phyloP scores from a whole-genome alignment of 2,888 invertebrate species.

The Scaptodrosophila latifasciaeformis region DNA sequence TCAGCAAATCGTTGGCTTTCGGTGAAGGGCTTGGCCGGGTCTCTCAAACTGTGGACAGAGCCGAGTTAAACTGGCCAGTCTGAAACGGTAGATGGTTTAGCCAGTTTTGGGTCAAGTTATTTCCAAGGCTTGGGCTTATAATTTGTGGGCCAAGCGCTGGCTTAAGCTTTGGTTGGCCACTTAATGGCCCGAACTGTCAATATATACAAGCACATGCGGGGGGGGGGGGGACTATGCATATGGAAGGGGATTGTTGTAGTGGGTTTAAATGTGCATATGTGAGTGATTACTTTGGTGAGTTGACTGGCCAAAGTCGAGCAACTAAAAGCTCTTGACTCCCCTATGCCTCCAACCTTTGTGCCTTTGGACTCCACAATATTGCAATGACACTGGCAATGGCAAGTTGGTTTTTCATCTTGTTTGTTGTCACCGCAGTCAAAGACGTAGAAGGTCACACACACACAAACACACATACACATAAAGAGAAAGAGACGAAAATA shows the following conservation, averaged over 20 bases:
- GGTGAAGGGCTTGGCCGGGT: too few species aligned
- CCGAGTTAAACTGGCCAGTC: too few species aligned
- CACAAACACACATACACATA: constrained; percentile 14
- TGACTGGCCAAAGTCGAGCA: constrained; percentile 1
- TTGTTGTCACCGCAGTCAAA: constrained; percentile 50
- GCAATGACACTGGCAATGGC: background rate
- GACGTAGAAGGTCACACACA: constrained; percentile 53
- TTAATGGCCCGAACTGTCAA: constrained; percentile 51
- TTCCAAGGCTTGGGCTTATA: constrained; percentile 19
- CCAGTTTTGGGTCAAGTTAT: too few species aligned
- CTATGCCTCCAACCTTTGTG: too few species aligned
- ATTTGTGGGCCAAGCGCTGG: constrained; percentile 41
- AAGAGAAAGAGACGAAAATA: constrained; percentile 13
- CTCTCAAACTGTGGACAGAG: too few species aligned
- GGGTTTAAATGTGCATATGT: constrained; percentile 14
- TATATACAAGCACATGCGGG: constrained; percentile 34
- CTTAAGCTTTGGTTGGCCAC: constrained; percentile 50
- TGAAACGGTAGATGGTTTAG: too few species aligned
- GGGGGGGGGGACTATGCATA: background rate
- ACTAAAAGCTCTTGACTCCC: too few species aligned
- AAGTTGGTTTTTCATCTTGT: constrained; percentile 6
- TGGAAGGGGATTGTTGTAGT: constrained; percentile 8
- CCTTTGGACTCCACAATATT: constrained; percentile 4
- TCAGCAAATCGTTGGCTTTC: background rate
- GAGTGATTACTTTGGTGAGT: constrained; percentile 47